Evolutionary conservation across 2,888 invertebrate genomes (phyloP).

Genomic region (Xanthorhoe spadicearia): DNA sequence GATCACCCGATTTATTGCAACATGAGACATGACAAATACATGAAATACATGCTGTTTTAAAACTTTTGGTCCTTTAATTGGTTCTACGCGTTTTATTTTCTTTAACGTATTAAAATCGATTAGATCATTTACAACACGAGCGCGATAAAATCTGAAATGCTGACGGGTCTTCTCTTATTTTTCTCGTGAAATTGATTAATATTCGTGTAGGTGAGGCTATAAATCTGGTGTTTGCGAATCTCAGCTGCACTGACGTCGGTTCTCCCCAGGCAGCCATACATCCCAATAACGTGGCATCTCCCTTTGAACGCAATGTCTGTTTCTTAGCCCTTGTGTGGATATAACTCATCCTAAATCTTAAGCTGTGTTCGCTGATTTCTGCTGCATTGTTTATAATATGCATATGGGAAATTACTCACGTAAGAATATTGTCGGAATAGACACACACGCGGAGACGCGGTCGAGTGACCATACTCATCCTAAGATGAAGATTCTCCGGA

Average conservation of each 20-base stretch:
- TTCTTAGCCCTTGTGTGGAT: slow-evolving; percentile 39
- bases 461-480: too few relatives aligned
- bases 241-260: slow-evolving; percentile 63
- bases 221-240: slow-evolving; percentile 78
- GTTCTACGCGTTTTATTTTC: too few relatives aligned
- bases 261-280: slow-evolving; percentile 79
- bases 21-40: too few relatives aligned
- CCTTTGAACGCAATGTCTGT: slow-evolving; percentile 58
- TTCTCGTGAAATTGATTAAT: slow-evolving; percentile 64
- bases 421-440: too few relatives aligned
- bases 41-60: too few relatives aligned
- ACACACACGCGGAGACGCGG: too few relatives aligned
- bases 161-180: slow-evolving; percentile 16
- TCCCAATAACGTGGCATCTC: slow-evolving; percentile 69
- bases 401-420: background rate
- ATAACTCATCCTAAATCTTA: slow-evolving; percentile 34
- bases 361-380: slow-evolving; percentile 21
- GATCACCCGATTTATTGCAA: too few relatives aligned
- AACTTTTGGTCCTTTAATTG: background rate
- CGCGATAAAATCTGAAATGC: background rate
- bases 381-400: background rate
- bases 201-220: slow-evolving; percentile 69
- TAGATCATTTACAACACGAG: background rate
- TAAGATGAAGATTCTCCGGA: too few relatives aligned
- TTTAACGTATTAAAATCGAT: too few relatives aligned